These are phyloP conservation scores for Epizoanthus stellaris DNA, from an alignment of 92 coral and sea anemone species.

Conservation along the genomic window DNA sequence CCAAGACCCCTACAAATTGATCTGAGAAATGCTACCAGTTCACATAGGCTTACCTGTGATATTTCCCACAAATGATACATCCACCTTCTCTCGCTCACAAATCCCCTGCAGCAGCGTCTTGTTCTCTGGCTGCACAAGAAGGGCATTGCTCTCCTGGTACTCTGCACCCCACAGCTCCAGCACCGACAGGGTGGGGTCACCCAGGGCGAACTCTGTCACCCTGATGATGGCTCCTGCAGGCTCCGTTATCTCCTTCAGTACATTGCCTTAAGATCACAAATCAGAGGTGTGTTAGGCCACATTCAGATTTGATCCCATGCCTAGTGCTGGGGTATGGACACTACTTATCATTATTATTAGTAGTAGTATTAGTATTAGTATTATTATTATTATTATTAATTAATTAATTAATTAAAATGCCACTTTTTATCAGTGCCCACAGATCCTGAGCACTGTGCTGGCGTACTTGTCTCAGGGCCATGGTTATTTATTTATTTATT, in stretches of 20 bases:
- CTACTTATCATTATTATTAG: too few relatives aligned
- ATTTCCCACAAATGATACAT: constrained; percentile 90
- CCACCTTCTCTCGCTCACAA: constrained; percentile 91
- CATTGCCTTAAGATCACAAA: constrained; percentile 75
- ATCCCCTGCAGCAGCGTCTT: constrained; percentile 65
- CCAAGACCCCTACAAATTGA: too few relatives aligned
- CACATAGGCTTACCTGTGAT: constrained; percentile 76
- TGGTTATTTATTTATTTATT: too few relatives aligned
- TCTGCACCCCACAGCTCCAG: constrained; percentile 99
- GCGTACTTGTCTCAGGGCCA: too few relatives aligned
- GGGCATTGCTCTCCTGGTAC: constrained; percentile 97
- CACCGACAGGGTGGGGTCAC: constrained; percentile 97
- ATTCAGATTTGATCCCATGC: neutral
- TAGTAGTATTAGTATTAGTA: too few relatives aligned
- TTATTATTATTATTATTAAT: too few relatives aligned
- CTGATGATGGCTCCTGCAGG: constrained; percentile 95
- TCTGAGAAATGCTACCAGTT: neutral
- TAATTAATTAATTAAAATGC: too few relatives aligned
- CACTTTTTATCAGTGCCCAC: too few relatives aligned
- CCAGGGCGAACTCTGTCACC: constrained; percentile 79
- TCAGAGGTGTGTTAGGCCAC: neutral
- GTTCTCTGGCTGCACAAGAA: constrained; percentile 78
- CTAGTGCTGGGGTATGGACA: neutral
- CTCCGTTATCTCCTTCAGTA: constrained; percentile 91
- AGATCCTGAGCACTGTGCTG: too few relatives aligned